Evolutionary conservation across 2,888 invertebrate species (phyloP).

Genomic region (Seira ritae): DNA sequence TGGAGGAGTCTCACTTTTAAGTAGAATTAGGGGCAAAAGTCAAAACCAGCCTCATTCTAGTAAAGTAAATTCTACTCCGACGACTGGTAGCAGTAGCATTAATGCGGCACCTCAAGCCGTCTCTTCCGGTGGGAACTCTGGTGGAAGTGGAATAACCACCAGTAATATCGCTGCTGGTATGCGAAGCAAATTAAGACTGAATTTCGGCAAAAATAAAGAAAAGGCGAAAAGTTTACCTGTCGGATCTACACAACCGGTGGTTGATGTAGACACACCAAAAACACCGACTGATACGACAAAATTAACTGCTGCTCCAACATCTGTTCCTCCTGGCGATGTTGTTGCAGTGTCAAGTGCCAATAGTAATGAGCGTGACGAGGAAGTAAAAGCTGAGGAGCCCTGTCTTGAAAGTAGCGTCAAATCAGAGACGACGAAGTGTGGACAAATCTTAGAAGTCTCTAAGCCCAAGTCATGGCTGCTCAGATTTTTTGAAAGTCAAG

Average conservation of each 20-base stretch:
- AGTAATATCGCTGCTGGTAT: constrained; percentile 65
- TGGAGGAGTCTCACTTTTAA: constrained; percentile 52
- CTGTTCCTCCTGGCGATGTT: background rate
- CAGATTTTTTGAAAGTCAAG: constrained; percentile 96
- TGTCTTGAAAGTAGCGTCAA: background rate
- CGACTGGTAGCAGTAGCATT: constrained; percentile 7
- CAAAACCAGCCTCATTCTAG: constrained; percentile 23
- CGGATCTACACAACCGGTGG: constrained; percentile 34
- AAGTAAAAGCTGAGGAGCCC: constrained; percentile 30
- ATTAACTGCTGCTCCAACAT: background rate
- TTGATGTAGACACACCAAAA: constrained; percentile 45
- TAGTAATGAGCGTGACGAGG: constrained; percentile 40
- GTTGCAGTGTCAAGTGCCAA: constrained; percentile 60
- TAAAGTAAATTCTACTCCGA: constrained; percentile 30
- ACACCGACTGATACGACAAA: constrained; percentile 37
- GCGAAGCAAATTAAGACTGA: constrained; percentile 67
- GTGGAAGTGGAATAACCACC: constrained; percentile 29
- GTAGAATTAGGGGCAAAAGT: constrained; percentile 61
- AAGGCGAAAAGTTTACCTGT: constrained; percentile 49
- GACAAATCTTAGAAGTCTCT: constrained; percentile 54
- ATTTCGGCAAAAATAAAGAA: constrained; percentile 68
- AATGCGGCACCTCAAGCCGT: constrained; percentile 4
- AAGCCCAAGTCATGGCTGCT: constrained; percentile 79
- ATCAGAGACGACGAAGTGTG: background rate
- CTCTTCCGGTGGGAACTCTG: background rate